Base-by-base conservation (phyloP, 2,888 invertebrate genomes). In the Drosophila falleni region DNA sequence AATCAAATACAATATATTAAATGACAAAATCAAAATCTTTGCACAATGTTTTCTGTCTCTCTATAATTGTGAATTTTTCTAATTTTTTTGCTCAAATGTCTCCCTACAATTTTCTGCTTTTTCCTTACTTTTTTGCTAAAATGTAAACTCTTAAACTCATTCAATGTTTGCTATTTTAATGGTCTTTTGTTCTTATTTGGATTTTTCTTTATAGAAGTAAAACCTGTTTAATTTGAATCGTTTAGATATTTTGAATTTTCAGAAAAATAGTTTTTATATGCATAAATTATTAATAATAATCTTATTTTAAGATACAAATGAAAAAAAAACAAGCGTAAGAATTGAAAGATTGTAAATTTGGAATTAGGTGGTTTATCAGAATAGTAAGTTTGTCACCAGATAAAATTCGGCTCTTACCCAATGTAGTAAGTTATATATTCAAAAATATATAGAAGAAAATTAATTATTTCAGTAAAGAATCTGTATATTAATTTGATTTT, bases 21-120 rank as follows among this genome's bases (percentile, higher is more conserved):
- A 53, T 63, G 62, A 72, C 54, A 47, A 50, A 31, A 56, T 53
- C 53, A 62, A 63, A 31, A 75, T 35, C 66, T 53, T 76, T 62
- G 47, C 58, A 47, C 71, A 55, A 55, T 67, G 53, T 49, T 59
- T 42, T 39, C 49, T 54, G 39, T 41, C 39, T 11, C 2, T 23
- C 44, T n/a, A 39, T 53, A 39, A 67, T 53, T 47, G 29, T 6
- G 8, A 5, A 29, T 8, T 29, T 29, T 15, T 5, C 8, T 33
- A 5, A 19, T 19, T 31, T 31, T 46, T 15, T 50, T 15, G 23
- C 26, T 16, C 13, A 47, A 26, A 46, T 15, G 9, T 23, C n/a
- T n/a, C n/a, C n/a, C n/a, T n/a, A n/a, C n/a, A n/a, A n/a, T n/a
- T n/a, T n/a, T n/a, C n/a, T n/a, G n/a, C n/a, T n/a, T 8, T 29